phyloP scores from a whole-genome alignment of 2,797 vertebrate species.

The Hirundo rustica region DNA sequence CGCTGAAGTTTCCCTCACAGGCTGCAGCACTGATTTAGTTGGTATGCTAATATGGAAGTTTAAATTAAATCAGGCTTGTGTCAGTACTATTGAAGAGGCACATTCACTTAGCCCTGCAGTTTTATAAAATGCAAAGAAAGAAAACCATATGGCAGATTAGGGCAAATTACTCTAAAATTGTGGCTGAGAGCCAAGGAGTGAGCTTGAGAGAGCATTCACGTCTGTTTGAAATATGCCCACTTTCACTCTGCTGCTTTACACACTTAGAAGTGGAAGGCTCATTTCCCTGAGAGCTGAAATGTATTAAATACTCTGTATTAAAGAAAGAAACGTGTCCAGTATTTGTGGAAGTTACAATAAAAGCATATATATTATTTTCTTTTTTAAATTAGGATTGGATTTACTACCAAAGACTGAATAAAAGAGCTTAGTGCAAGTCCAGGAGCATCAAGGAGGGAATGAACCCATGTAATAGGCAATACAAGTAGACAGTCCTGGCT shows the following conservation, averaged over 20 bases:
- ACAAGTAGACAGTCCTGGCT: not conserved
- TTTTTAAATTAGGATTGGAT: not conserved
- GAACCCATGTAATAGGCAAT: not conserved
- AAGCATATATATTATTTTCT: not conserved
- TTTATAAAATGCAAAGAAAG: slow-evolving; percentile 70
- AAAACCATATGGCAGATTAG: slow-evolving; percentile 62
- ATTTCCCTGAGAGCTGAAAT: slow-evolving; percentile 42
- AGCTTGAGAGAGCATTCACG: slow-evolving; percentile 33
- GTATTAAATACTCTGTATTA: not conserved
- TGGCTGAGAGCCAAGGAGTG: slow-evolving; percentile 55
- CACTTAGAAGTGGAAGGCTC: not conserved
- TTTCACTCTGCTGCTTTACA: slow-evolving; percentile 41
- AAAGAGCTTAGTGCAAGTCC: not conserved
- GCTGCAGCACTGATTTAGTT: slow-evolving; percentile 63
- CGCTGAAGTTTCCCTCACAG: slow-evolving; percentile 39
- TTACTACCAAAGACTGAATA: not conserved
- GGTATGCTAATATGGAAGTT: slow-evolving; percentile 64
- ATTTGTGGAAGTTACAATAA: not conserved
- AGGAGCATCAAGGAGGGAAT: slow-evolving; percentile 1
- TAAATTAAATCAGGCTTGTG: slow-evolving; percentile 73
- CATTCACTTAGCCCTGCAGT: slow-evolving; percentile 53
- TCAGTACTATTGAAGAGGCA: slow-evolving; percentile 59
- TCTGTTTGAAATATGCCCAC: slow-evolving; percentile 63
- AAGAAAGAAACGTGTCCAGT: not conserved
- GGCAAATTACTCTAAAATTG: slow-evolving; percentile 57